These are phyloP conservation scores for Empidonax alnorum DNA, from an alignment of 2,113 vertebrate species.

Conservation along the genomic window DNA sequence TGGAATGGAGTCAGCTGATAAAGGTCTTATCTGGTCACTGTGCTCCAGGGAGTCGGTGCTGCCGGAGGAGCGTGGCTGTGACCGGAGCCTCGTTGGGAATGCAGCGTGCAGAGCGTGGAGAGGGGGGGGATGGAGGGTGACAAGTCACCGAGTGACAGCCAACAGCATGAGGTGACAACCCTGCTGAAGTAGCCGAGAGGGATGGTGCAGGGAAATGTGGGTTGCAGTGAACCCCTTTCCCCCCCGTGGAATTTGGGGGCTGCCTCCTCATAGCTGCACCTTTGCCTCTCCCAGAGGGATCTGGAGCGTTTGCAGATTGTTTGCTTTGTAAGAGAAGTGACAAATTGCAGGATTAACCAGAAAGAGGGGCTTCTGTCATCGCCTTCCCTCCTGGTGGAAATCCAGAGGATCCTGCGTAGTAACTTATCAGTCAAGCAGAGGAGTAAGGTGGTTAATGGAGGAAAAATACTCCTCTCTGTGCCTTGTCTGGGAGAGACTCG, in stretches of 20 bases:
- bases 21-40: constrained; percentile 22
- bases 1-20: neutral
- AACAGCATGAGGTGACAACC: accelerated
- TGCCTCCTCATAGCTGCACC: neutral
- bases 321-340: neutral
- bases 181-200: neutral
- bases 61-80: neutral
- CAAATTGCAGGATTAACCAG: neutral
- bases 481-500: neutral
- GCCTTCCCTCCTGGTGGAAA: neutral
- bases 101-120: neutral
- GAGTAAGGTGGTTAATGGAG: neutral
- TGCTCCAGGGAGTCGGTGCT: neutral
- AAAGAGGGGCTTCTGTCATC: neutral
- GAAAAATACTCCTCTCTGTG: neutral
- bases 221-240: neutral
- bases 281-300: neutral
- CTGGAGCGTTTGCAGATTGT: neutral
- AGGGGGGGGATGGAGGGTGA: neutral
- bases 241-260: neutral
- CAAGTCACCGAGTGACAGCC: neutral
- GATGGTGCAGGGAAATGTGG: accelerated
- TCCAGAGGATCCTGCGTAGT: neutral
- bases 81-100: neutral
- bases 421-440: neutral